phyloP scores from a whole-genome alignment of 2,888 invertebrate species.

The Aquatica leii region DNA sequence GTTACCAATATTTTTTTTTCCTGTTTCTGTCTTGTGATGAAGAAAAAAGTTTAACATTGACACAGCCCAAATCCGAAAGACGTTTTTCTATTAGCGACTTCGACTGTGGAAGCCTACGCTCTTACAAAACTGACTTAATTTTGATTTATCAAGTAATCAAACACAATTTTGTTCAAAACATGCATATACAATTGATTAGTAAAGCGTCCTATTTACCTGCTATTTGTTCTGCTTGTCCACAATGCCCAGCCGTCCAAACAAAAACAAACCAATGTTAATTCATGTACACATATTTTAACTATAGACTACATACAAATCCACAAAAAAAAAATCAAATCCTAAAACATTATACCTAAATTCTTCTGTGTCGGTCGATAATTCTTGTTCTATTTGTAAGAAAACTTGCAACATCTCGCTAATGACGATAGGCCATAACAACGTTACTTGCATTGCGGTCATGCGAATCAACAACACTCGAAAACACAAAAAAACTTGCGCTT shows the following conservation, averaged over 20 bases:
- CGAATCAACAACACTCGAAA: slow-evolving; percentile 85
- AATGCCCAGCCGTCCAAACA: slow-evolving; percentile 42
- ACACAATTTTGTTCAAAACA: too few species aligned
- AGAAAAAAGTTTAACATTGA: too few species aligned
- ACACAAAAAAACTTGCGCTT: slow-evolving; percentile 87
- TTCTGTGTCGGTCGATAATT: slow-evolving; percentile 77
- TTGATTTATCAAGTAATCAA: too few species aligned
- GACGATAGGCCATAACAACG: slow-evolving; percentile 90
- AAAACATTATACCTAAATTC: slow-evolving; percentile 70
- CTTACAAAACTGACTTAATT: too few species aligned
- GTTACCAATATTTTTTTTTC: too few species aligned
- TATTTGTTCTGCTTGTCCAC: slow-evolving; percentile 45
- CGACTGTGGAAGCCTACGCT: too few species aligned
- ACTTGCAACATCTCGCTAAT: slow-evolving; percentile 92
- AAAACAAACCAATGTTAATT: slow-evolving; percentile 40
- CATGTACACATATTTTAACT: slow-evolving; percentile 17
- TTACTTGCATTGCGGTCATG: slow-evolving; percentile 85
- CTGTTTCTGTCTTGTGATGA: too few species aligned
- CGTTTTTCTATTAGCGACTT: too few species aligned
- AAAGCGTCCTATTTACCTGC: slow-evolving; percentile 45
- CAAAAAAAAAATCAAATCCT: neutral
- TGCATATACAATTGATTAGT: slow-evolving; percentile 18
- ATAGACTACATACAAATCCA: slow-evolving; percentile 10
- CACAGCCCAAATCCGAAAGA: too few species aligned
- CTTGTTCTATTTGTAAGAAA: slow-evolving; percentile 85